A percentile compares a stretch with the other conserved stretches of the same genome.
phyloP scores from a whole-genome alignment of 2,113 vertebrate genomes.

The Ctenodactylus gundi region DNA sequence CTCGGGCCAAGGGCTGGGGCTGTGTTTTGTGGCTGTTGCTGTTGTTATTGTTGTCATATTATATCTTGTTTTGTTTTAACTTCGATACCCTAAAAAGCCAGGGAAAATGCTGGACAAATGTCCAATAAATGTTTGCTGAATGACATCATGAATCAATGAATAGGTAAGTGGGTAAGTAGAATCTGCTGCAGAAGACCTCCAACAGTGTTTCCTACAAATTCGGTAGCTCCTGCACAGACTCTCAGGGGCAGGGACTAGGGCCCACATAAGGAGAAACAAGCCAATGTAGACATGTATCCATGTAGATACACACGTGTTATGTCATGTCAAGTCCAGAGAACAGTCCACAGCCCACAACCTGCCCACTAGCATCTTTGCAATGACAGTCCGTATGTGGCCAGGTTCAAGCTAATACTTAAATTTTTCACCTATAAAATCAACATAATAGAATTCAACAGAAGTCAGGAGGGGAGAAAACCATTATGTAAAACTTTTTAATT shows the following conservation, averaged over 20 bases:
- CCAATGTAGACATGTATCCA: neutral
- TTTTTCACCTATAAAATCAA: neutral
- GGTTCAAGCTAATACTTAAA: neutral
- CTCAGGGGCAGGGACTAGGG: neutral
- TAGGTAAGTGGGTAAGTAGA: neutral
- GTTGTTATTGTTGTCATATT: too few species aligned
- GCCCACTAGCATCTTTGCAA: neutral
- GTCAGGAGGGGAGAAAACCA: neutral
- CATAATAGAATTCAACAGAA: neutral
- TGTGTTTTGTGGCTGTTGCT: too few species aligned
- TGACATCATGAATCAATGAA: neutral
- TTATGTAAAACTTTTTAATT: neutral
- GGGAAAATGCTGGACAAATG: neutral
- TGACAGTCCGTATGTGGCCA: neutral
- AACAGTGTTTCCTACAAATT: neutral
- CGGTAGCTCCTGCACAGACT: neutral
- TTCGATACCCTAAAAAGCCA: too few species aligned
- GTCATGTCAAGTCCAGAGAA: neutral
- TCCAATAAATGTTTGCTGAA: neutral
- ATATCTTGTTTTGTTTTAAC: too few species aligned
- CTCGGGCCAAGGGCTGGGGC: accelerated
- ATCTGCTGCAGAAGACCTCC: too few species aligned
- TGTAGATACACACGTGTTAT: too few species aligned
- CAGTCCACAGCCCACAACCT: neutral
- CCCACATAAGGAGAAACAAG: neutral